Evolutionary conservation across 2,797 vertebrate genomes (phyloP).

Genomic region (Atherinosoma microstoma): DNA sequence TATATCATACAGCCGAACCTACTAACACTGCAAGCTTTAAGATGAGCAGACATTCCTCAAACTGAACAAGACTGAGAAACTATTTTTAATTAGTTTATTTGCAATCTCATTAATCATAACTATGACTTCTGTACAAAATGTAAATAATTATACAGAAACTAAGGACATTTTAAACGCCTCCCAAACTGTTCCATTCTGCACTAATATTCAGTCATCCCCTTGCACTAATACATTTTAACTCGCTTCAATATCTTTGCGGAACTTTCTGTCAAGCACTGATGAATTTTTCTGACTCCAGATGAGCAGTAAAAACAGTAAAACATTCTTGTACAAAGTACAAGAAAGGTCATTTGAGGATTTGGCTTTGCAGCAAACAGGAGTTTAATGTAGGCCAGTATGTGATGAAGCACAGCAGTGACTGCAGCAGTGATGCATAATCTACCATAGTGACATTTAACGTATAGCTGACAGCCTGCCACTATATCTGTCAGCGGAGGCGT

Average conservation of each 20-base stretch:
- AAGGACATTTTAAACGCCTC: not conserved
- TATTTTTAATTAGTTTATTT: not conserved
- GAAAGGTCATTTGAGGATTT: not conserved
- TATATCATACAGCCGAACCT: not conserved
- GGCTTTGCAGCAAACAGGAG: not conserved
- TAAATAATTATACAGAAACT: not conserved
- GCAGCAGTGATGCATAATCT: conserved; percentile 22
- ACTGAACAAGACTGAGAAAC: not conserved
- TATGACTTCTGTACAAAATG: not conserved
- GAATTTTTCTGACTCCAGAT: not conserved
- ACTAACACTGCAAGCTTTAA: too few relatives aligned
- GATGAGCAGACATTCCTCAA: too few relatives aligned
- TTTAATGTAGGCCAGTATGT: not conserved
- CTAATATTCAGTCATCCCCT: not conserved
- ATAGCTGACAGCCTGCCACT: conserved; percentile 11
- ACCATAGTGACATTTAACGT: conserved; percentile 14
- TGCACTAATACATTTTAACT: not conserved
- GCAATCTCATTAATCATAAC: not conserved
- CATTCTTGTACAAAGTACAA: not conserved
- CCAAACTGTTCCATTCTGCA: not conserved
- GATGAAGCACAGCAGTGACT: conserved; percentile 5
- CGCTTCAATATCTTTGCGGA: not conserved
- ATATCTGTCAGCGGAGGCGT: conserved; percentile 15
- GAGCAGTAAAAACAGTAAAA: not conserved
- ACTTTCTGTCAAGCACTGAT: too few relatives aligned